phyloP scores from a whole-genome alignment of 2,113 vertebrate genomes.

The Cichladusa arquata region DNA sequence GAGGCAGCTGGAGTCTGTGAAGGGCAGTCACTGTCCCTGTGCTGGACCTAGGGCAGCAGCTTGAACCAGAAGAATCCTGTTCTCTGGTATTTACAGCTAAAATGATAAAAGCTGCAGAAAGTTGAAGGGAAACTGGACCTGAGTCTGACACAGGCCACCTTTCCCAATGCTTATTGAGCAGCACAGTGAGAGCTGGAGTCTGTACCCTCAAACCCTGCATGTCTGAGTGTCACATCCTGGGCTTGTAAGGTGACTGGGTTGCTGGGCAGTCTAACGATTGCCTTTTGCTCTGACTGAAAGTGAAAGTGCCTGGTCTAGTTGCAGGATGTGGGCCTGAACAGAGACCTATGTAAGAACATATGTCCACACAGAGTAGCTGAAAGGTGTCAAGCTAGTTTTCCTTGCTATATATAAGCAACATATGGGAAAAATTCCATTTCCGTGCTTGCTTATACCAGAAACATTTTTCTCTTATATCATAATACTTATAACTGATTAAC shows the following conservation, averaged over 20 bases:
- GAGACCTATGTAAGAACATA: not conserved
- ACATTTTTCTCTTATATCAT: not conserved
- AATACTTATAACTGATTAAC: not conserved
- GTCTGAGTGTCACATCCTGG: not conserved
- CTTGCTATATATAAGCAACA: not conserved
- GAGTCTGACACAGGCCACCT: not conserved
- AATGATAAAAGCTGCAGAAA: not conserved
- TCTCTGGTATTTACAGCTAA: not conserved
- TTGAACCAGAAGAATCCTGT: not conserved
- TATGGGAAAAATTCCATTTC: not conserved
- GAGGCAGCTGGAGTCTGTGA: not conserved
- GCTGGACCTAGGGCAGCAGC: not conserved
- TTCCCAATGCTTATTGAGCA: not conserved
- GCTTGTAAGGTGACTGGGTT: not conserved
- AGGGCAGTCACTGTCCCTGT: not conserved
- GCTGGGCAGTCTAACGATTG: not conserved
- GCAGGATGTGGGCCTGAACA: not conserved
- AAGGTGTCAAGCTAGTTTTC: not conserved
- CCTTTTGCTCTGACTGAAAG: not conserved
- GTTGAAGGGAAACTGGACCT: not conserved
- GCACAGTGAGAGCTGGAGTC: not conserved
- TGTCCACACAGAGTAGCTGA: not conserved
- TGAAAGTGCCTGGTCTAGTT: not conserved
- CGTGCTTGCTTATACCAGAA: not conserved
- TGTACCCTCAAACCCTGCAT: rapidly evolving